Percentiles rank a stretch among this genome's conserved stretches.
phyloP scores from a whole-genome alignment of 2,113 vertebrate species.

The Penelope pileata region DNA sequence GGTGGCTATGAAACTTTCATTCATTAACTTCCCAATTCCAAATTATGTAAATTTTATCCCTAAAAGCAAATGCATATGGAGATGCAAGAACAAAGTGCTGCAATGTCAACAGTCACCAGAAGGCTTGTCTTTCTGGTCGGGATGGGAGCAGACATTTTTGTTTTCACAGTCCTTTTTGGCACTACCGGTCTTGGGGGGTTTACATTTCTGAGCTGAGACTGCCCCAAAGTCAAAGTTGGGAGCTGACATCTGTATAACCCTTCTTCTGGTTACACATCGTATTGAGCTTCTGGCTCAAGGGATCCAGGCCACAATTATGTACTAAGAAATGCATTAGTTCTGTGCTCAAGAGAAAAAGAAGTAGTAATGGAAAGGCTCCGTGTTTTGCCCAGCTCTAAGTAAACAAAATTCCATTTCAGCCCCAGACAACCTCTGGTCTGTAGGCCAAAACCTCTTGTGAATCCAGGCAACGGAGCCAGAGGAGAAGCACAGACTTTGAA shows the following conservation, averaged over 20 bases:
- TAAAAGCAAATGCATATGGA: neutral
- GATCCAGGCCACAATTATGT: neutral
- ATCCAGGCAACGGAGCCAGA: neutral
- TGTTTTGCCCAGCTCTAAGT: neutral
- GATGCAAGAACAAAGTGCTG: neutral
- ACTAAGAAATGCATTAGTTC: neutral
- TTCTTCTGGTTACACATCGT: neutral
- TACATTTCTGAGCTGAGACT: rapidly evolving
- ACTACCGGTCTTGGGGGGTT: neutral
- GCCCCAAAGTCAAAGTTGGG: neutral
- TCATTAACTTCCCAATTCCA: neutral
- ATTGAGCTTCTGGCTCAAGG: neutral
- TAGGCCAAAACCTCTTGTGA: neutral
- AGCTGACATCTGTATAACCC: neutral
- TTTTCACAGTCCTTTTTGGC: neutral
- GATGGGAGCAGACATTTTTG: neutral
- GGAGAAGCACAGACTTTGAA: neutral
- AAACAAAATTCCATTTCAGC: neutral
- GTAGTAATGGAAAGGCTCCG: neutral
- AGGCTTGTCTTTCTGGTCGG: neutral
- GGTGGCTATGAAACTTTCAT: neutral
- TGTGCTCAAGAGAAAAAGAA: neutral
- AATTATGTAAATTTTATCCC: neutral
- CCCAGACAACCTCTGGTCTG: neutral
- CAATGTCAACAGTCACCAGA: neutral